phyloP scores from a whole-genome alignment of 2,888 invertebrate genomes.

The Synergus itoensis region DNA sequence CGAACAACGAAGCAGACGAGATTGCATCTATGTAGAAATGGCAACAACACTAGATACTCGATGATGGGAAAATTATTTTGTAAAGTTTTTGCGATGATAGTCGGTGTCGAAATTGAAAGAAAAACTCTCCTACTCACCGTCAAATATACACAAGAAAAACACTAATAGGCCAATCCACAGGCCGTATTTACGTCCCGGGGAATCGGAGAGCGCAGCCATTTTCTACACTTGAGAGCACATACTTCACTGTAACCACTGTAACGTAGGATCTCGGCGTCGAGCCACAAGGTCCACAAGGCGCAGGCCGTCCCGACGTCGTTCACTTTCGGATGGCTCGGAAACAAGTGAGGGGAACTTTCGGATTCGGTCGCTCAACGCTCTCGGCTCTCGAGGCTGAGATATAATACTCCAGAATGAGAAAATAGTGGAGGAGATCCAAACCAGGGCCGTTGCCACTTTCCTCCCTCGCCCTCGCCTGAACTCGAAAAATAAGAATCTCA shows the following conservation, averaged over 20 bases:
- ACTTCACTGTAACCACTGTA: conserved; percentile 77
- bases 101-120: neutral
- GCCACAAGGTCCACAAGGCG: conserved; percentile 50
- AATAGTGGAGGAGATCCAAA: neutral
- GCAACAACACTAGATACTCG: neutral
- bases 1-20: conserved; percentile 11
- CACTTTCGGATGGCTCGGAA: conserved; percentile 34
- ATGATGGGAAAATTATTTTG: neutral
- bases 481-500: neutral
- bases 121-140: conserved; percentile 68
- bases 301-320: conserved; percentile 43
- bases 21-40: neutral
- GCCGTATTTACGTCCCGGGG: conserved; percentile 73
- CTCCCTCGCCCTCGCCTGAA: neutral
- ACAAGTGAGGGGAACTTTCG: conserved; percentile 24
- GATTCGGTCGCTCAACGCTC: neutral
- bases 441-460: neutral
- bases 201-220: conserved; percentile 76
- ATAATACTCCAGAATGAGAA: conserved; percentile 13
- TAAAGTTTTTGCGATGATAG: neutral
- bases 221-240: conserved; percentile 76
- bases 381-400: conserved; percentile 13
- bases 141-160: conserved; percentile 66
- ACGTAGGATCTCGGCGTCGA: conserved; percentile 62
- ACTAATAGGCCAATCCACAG: conserved; percentile 69